Evolutionary conservation across 2,888 invertebrate species (phyloP).

Genomic region (Gibbula magus): DNA sequence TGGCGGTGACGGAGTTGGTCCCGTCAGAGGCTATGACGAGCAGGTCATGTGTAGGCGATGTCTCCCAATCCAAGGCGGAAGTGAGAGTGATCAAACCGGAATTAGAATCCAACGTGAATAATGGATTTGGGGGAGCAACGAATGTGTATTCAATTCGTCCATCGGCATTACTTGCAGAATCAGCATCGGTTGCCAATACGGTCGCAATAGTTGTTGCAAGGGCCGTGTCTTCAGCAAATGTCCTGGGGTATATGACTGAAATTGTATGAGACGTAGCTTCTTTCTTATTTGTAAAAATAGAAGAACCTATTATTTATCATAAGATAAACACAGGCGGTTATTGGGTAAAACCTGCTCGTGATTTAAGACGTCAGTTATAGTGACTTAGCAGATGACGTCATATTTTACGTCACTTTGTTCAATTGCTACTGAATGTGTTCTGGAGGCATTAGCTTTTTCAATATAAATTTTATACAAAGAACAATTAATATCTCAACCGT

Average conservation of each 20-base stretch:
- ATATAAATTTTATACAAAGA: not conserved
- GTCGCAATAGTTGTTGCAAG: conserved; percentile 40
- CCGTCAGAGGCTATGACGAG: conserved; percentile 55
- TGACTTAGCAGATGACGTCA: too few species aligned
- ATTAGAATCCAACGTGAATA: conserved; percentile 50
- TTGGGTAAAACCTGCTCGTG: too few species aligned
- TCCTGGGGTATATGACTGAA: conserved; percentile 41
- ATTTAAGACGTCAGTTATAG: too few species aligned
- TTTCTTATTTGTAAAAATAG: too few species aligned
- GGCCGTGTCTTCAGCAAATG: conserved; percentile 39
- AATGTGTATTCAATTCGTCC: conserved; percentile 52
- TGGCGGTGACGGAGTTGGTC: conserved; percentile 46
- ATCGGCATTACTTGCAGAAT: conserved; percentile 43
- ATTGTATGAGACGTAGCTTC: not conserved
- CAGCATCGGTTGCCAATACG: conserved; percentile 52
- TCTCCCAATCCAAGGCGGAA: conserved; percentile 52
- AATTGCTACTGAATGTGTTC: too few species aligned
- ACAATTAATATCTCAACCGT: too few species aligned
- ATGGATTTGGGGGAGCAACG: conserved; percentile 38
- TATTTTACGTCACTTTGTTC: too few species aligned
- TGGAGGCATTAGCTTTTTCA: too few species aligned
- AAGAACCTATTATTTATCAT: too few species aligned
- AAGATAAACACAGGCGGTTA: too few species aligned
- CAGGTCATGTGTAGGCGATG: conserved; percentile 36
- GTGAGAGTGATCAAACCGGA: conserved; percentile 49